These are phyloP conservation scores for Cyprinus carpio DNA, from an alignment of 2,113 vertebrate species.

Conservation along the genomic window DNA sequence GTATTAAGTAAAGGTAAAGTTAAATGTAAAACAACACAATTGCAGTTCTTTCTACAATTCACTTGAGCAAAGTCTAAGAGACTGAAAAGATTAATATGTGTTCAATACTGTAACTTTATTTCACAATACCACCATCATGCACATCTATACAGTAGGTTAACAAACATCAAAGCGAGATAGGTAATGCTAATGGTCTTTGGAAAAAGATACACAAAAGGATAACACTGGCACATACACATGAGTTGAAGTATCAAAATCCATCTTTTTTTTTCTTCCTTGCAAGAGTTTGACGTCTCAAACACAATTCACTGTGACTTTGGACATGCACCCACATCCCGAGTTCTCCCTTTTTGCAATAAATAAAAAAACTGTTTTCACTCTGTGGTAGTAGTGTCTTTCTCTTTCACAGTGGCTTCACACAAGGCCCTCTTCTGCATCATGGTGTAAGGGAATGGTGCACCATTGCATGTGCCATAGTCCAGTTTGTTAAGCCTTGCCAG, in stretches of 20 bases:
- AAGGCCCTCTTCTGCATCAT: conserved; percentile 89
- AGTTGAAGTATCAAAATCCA: conserved; percentile 52
- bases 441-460: conserved; percentile 85
- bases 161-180: conserved; percentile 52
- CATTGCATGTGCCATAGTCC: conserved; percentile 83
- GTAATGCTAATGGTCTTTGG: conserved; percentile 57
- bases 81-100: conserved; percentile 53
- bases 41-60: conserved; percentile 15
- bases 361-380: conserved; percentile 68
- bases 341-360: conserved; percentile 44
- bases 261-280: background rate
- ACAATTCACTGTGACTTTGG: conserved; percentile 36
- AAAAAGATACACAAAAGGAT: conserved; percentile 59
- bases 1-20: conserved; percentile 30
- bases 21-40: conserved; percentile 52
- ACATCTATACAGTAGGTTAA: conserved; percentile 63
- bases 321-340: conserved; percentile 51
- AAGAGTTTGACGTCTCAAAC: conserved; percentile 36
- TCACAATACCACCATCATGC: conserved; percentile 67
- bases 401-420: conserved; percentile 82
- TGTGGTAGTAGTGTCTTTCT: conserved; percentile 78
- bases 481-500: conserved; percentile 91
- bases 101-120: conserved; percentile 58
- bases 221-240: conserved; percentile 52
- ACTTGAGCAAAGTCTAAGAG: conserved; percentile 55